Evolutionary conservation across 1,140 invertebrate species (phyloP), one percentile per base, ranked within the genome.

Genomic region (Nautilus pompilius): DNA sequence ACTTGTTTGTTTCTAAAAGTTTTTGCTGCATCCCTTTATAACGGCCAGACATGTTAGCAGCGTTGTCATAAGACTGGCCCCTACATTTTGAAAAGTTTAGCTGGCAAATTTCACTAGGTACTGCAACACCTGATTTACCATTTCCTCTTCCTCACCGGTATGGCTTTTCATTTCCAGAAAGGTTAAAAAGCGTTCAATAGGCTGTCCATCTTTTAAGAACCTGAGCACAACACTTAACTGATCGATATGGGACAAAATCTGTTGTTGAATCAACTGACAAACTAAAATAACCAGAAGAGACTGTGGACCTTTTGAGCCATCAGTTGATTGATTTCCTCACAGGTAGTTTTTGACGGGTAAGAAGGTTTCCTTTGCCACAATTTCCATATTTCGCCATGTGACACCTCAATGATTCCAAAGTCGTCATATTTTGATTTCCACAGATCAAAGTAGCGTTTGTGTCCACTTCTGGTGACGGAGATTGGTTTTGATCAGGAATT

Each of bases 401-500:
- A 13, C 62, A 5, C 20, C 10, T 49, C 48, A 8, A 20, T 22
- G 13, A 17, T 13, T 49, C 10, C 8, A 13, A 49, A 20, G 0
- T 49, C 20, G 10, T 15, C 48, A 1, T 8, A 2, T 1, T 49
- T 49, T 49, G 48, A 49, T 49, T 49, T n/a, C 0, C 13, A 41
- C 13, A 41, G 36, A n/a, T 41, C 13, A 15, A n/a, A n/a, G n/a
- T n/a, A n/a, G n/a, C n/a, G n/a, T n/a, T 41, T 41, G 48, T 49
- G 20, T 20, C 20, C 10, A 2, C 48, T 13, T 22, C 48, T 2
- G 48, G 56, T 66, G 75, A 76, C 58, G 92, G 91, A 49, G 87
- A 87, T 36, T 82, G n/a, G n/a, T n/a, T n/a, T n/a, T n/a, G n/a
- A n/a, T n/a, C n/a, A n/a, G n/a, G n/a, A n/a, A n/a, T n/a, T n/a